phyloP scores from a whole-genome alignment of 2,888 invertebrate species.

The Scrobipalpa costella region DNA sequence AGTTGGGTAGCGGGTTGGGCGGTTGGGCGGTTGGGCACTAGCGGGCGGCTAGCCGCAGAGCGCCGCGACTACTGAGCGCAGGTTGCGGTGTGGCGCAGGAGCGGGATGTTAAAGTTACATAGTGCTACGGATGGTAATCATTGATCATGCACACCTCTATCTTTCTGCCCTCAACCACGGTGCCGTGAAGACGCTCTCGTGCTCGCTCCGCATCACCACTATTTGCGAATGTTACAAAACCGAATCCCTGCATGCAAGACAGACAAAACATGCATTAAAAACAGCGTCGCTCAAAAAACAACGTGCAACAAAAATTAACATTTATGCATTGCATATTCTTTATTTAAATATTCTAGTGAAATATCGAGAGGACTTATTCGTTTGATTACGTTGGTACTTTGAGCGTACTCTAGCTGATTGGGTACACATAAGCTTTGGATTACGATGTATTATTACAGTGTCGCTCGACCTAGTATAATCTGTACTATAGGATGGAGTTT shows the following conservation, averaged over 20 bases:
- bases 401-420: constrained; percentile 80
- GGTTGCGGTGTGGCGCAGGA: constrained; percentile 80
- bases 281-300: constrained; percentile 89
- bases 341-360: constrained; percentile 76
- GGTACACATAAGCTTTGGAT: constrained; percentile 80
- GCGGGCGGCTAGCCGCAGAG: constrained; percentile 68
- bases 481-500: constrained; percentile 66
- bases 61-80: constrained; percentile 75
- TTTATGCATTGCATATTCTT: constrained; percentile 82
- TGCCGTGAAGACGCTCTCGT: constrained; percentile 99
- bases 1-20: constrained; percentile 40
- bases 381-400: constrained; percentile 79
- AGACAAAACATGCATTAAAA: constrained; percentile 97
- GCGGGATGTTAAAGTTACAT: constrained; percentile 84
- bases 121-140: constrained; percentile 83
- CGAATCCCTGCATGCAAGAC: constrained; percentile 99
- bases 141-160: constrained; percentile 99
- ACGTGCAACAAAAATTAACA: constrained; percentile 88
- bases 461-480: constrained; percentile 69
- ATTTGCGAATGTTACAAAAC: constrained; percentile 99
- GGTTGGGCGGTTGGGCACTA: constrained; percentile 34
- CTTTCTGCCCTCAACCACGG: constrained; percentile 99
- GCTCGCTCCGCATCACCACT: constrained; percentile 99
- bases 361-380: constrained; percentile 74
- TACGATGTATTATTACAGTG: constrained; percentile 69